phyloP scores from a whole-genome alignment of 2,888 invertebrate species.

The Siphonodentalium dalli region DNA sequence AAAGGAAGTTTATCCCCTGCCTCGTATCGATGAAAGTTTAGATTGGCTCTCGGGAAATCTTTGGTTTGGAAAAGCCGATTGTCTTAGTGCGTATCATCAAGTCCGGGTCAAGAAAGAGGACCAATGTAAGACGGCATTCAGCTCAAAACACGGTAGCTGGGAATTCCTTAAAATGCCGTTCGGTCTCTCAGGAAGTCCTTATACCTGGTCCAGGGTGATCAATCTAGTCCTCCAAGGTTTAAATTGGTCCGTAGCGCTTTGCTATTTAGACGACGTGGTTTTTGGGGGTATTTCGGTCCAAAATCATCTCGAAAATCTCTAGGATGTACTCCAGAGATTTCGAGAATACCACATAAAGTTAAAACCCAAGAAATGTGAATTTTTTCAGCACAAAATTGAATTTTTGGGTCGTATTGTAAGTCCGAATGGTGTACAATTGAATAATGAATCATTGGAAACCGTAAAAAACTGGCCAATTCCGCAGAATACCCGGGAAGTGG shows the following conservation, averaged over 20 bases:
- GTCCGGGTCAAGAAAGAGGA: no score
- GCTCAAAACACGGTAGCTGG: neutral
- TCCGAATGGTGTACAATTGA: no score
- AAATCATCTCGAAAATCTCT: no score
- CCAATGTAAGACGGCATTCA: neutral
- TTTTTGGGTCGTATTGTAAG: no score
- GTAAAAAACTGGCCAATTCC: constrained; percentile 5
- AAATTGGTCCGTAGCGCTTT: neutral
- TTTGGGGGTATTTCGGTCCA: no score
- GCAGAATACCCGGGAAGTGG: neutral
- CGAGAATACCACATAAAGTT: no score
- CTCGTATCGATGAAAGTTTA: neutral
- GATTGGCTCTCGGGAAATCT: neutral
- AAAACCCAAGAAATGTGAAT: no score
- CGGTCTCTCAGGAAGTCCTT: no score
- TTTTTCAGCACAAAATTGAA: no score
- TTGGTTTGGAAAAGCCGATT: neutral
- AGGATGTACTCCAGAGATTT: no score
- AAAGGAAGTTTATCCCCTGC: neutral
- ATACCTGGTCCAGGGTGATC: constrained; percentile 2
- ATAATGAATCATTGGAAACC: no score
- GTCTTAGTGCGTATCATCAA: neutral
- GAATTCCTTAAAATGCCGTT: neutral
- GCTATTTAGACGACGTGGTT: neutral
- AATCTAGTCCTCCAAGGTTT: neutral